Evolutionary conservation across 1,140 invertebrate species (phyloP), one percentile per base, ranked within the genome.

Genomic region (Meloidogyne floridensis): DNA sequence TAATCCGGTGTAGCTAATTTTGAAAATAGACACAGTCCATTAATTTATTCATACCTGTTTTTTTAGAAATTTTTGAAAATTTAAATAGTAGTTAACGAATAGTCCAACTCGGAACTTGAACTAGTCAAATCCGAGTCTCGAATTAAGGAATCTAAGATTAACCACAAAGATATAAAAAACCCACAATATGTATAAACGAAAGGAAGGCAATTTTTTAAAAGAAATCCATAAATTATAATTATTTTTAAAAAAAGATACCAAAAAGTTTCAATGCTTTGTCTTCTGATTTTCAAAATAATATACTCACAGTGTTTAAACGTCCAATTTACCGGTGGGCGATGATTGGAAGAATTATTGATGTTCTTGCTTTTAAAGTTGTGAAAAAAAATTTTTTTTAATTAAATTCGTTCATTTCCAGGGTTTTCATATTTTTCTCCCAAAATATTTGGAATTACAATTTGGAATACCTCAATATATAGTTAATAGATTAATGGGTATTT

Each of bases 391-490:
- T 32, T 32, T 32, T 32, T 32, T 32, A 32, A 32, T 32, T 32
- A 32, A 32, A 32, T 32, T 32, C 32, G 32, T 32, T 32, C 32
- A 32, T 32, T 77, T 77, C 18, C 3, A 87, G 79, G 88, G 88
- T 15, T 89, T 90, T 76, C 80, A 88, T 70, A 87, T 89, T 10
- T 89, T 89, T 79, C 69, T 90, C 43, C 89, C 88, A 2, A 89
- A 89, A 79, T 89, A 90, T 77, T 77, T 89, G 59, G 88, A 89
- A 77, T 85, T 90, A 76, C 88, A 89, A 73, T 89, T 85, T 81
- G 88, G 88, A 53, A 90, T 89, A 69, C 89, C 88, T 20, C 88
- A 87, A 59, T 90, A 90, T 77, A 75, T 84, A 79, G 88, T 89
- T 43, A 89, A 89, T 80, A 72, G 80, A 6, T 86, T 86, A 13